phyloP scores from a whole-genome alignment of 2,797 vertebrate genomes.

The Fistularia commersonii region DNA sequence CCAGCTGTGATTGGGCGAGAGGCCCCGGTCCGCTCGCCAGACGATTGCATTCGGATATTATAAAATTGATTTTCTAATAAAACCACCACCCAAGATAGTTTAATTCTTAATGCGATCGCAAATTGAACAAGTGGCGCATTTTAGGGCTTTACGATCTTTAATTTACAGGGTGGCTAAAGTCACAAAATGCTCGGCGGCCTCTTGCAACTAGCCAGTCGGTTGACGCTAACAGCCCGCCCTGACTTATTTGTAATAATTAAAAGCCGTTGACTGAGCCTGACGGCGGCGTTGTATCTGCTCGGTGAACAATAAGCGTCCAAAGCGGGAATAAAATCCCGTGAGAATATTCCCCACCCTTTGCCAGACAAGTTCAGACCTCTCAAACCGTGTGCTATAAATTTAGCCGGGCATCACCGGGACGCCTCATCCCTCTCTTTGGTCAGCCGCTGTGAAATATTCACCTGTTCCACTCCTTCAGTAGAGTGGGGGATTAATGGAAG shows the following conservation, averaged over 20 bases:
- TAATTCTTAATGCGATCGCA: no score
- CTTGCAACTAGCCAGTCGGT: slow-evolving; percentile 9
- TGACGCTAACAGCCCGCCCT: slow-evolving; percentile 29
- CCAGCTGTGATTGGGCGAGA: no score
- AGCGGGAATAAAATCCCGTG: slow-evolving; percentile 37
- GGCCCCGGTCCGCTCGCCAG: no score
- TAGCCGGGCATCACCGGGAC: slow-evolving; percentile 38
- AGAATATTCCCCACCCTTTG: slow-evolving; percentile 58
- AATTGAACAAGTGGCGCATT: slow-evolving; percentile 5
- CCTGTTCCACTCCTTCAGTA: slow-evolving; percentile 59
- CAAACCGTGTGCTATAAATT: slow-evolving; percentile 67
- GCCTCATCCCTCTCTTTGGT: slow-evolving; percentile 54
- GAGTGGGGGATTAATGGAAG: slow-evolving; percentile 55
- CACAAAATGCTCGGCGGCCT: slow-evolving; percentile 3
- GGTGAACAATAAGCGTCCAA: slow-evolving; percentile 7
- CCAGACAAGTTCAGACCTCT: slow-evolving; percentile 53
- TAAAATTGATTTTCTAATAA: no score
- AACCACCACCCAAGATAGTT: no score
- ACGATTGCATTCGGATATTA: no score
- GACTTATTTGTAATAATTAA: slow-evolving; percentile 21
- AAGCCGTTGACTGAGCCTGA: slow-evolving; percentile 7
- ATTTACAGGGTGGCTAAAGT: slow-evolving; percentile 5
- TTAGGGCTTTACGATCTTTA: not conserved
- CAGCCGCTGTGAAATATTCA: slow-evolving; percentile 65
- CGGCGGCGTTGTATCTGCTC: no score